A percentile compares a stretch with the other conserved stretches of the same genome.
Conservation (phyloP, 2,113 vertebrate genomes). For the Larimichthys crocea region DNA sequence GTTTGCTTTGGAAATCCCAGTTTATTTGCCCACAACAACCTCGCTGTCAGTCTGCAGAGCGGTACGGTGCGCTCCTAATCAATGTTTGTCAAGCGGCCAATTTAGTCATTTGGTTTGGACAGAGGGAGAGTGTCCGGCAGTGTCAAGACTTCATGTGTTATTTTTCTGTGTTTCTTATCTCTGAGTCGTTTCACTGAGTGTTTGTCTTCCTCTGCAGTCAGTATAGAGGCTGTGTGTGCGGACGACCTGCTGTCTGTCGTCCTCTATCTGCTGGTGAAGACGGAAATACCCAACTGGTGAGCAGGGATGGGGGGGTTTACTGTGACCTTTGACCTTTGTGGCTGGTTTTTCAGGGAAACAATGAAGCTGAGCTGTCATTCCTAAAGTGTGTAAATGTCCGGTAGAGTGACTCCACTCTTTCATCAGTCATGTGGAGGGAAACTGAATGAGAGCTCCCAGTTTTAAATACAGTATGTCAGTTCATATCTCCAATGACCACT, state of each 20-base stretch:
- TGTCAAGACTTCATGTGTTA: background rate
- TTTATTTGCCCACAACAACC: constrained; percentile 37
- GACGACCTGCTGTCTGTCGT: constrained; percentile 96
- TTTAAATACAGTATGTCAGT: too few species aligned
- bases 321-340: background rate
- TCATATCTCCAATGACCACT: too few species aligned
- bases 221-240: constrained; percentile 91
- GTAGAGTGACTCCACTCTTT: background rate
- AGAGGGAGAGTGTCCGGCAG: background rate
- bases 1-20: constrained; percentile 56
- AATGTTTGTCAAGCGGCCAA: constrained; percentile 57
- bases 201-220: constrained; percentile 81
- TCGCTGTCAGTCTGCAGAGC: constrained; percentile 47
- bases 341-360: background rate
- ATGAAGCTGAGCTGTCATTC: background rate
- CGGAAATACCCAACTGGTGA: constrained; percentile 98
- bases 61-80: constrained; percentile 50
- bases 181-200: background rate
- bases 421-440: background rate
- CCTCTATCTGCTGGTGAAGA: constrained; percentile 95
- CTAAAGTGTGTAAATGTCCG: background rate
- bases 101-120: constrained; percentile 54
- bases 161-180: background rate
- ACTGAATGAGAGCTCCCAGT: background rate
- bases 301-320: constrained; percentile 1